Evolutionary conservation across 2,888 invertebrate genomes (phyloP).

Genomic region (Noctua pronuba): DNA sequence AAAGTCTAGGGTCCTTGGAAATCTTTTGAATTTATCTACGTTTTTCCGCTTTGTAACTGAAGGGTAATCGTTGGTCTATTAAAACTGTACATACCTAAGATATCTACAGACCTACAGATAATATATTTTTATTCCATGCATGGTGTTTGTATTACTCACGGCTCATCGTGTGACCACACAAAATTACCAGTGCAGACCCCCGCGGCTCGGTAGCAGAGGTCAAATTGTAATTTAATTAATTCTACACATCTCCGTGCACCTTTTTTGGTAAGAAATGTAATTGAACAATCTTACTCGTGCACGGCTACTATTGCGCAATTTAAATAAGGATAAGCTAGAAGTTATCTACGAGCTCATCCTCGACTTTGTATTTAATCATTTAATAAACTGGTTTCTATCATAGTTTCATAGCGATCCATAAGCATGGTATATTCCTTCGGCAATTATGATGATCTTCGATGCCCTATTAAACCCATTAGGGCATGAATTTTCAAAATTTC

Average conservation of each 20-base stretch:
- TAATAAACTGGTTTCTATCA: neutral
- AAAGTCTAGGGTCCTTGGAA: too few relatives aligned
- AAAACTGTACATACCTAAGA: neutral
- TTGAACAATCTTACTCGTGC: conserved; percentile 37
- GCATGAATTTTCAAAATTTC: too few relatives aligned
- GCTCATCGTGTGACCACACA: conserved; percentile 74
- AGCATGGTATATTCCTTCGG: neutral
- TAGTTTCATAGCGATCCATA: neutral
- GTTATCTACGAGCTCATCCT: neutral
- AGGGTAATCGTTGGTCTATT: neutral
- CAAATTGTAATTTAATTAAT: conserved; percentile 88
- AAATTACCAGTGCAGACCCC: conserved; percentile 69
- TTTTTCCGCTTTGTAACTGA: too few relatives aligned
- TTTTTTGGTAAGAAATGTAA: conserved; percentile 58
- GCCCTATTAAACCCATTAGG: too few relatives aligned
- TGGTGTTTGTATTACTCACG: conserved; percentile 12
- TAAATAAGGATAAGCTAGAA: neutral
- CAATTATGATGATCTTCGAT: neutral
- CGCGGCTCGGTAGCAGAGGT: conserved; percentile 83
- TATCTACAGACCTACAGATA: too few relatives aligned
- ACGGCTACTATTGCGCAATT: conserved; percentile 8
- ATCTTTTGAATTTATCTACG: too few relatives aligned
- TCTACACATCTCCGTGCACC: conserved; percentile 60
- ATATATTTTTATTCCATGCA: neutral
- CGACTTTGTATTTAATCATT: neutral